These are phyloP conservation scores for Clarias fuscus DNA, from an alignment of 2,797 vertebrate genomes.

Conservation along the genomic window DNA sequence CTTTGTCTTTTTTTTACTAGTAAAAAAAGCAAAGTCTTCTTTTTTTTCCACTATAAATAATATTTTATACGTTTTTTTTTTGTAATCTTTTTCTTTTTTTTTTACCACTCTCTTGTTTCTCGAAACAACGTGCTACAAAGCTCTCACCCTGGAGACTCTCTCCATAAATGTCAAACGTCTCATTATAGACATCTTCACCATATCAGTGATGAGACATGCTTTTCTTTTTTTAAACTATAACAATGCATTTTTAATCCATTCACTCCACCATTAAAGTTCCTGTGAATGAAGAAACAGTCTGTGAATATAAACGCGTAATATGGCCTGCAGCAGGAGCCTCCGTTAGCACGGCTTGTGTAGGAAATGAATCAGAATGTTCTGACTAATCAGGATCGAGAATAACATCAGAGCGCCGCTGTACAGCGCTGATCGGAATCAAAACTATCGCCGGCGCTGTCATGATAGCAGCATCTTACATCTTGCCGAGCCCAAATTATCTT, in stretches of 20 bases:
- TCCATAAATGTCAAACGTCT: neutral
- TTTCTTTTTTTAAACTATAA: neutral
- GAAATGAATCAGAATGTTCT: neutral
- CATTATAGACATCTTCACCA: neutral
- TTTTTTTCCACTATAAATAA: too few species aligned
- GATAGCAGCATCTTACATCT: conserved; percentile 16
- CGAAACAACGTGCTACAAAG: neutral
- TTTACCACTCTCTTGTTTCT: neutral
- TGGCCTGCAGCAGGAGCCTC: neutral
- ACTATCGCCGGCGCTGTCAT: too few species aligned
- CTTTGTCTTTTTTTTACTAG: neutral
- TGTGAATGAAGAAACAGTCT: neutral
- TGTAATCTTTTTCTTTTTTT: too few species aligned
- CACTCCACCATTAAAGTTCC: neutral
- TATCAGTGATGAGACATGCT: neutral
- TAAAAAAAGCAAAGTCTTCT: neutral
- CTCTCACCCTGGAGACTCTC: neutral
- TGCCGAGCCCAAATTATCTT: neutral
- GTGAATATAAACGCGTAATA: neutral
- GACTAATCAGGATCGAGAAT: neutral
- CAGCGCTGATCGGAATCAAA: neutral
- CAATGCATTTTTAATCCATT: neutral
- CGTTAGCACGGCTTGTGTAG: neutral
- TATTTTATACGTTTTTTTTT: too few species aligned
- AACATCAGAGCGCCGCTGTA: neutral